These are phyloP conservation scores for Melanotaenia parkinsoni DNA, from an alignment of 2,797 vertebrate species.

Conservation along the genomic window DNA sequence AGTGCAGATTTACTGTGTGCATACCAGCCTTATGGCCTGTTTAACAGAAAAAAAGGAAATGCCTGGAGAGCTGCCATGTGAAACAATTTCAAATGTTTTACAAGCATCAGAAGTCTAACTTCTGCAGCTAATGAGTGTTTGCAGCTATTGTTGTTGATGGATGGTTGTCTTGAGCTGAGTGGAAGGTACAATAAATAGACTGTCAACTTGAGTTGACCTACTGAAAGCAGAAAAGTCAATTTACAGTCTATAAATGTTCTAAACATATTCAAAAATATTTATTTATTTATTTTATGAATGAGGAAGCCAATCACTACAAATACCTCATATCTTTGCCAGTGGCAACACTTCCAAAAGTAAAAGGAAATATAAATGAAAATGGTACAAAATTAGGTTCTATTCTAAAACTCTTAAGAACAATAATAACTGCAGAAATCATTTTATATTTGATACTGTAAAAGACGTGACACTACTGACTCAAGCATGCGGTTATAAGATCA, in stretches of 20 bases:
- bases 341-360: background rate
- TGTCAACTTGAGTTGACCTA: conserved; percentile 34
- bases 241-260: background rate
- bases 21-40: background rate
- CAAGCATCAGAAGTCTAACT: background rate
- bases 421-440: background rate
- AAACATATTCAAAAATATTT: background rate
- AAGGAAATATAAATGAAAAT: too few species aligned
- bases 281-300: background rate
- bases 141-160: conserved; percentile 41
- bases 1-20: background rate
- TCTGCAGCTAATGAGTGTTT: conserved; percentile 16
- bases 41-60: background rate
- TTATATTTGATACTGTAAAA: background rate
- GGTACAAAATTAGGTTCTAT: background rate
- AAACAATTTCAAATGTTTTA: conserved; percentile 4
- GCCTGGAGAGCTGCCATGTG: background rate
- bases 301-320: background rate
- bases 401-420: background rate
- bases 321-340: background rate
- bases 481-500: background rate
- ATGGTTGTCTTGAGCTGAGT: conserved; percentile 30
- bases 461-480: background rate
- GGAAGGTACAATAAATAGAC: conserved; percentile 63
- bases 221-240: conserved; percentile 3